A percentile compares a stretch with the other conserved stretches of the same genome.
phyloP scores from a whole-genome alignment of 30 jellyfish, hydroid and myxozoan genomes.

The Turritopsis rubra region DNA sequence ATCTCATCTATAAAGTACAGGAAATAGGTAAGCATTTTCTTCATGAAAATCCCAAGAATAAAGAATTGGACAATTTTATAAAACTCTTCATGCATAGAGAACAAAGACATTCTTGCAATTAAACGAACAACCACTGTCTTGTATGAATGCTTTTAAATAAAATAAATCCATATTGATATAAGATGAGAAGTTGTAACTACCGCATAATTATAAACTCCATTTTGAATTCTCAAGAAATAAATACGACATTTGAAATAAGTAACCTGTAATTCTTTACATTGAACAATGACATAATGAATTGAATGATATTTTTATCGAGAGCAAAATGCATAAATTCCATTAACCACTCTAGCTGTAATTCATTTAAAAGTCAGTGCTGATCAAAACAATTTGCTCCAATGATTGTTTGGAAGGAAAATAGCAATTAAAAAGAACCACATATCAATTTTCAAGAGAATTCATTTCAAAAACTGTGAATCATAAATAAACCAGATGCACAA shows the following conservation, averaged over 20 bases:
- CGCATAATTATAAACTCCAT: background rate
- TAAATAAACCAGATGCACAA: background rate
- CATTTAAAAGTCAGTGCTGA: background rate
- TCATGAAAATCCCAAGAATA: background rate
- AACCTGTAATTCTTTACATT: too few relatives aligned
- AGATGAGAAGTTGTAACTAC: background rate
- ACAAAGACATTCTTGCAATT: background rate
- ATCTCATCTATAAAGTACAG: background rate
- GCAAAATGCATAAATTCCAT: background rate
- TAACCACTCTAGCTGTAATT: background rate
- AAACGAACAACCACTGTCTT: background rate
- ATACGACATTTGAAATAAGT: too few relatives aligned
- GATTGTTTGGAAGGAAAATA: background rate
- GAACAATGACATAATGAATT: too few relatives aligned
- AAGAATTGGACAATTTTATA: background rate
- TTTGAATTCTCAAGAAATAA: too few relatives aligned
- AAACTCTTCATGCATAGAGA: background rate
- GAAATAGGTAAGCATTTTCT: background rate
- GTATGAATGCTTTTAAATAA: background rate
- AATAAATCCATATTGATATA: background rate
- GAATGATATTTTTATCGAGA: background rate
- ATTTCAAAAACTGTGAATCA: background rate
- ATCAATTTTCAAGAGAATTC: background rate
- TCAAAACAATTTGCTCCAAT: too few relatives aligned
- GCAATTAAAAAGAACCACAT: background rate